Evolutionary conservation across 2,113 vertebrate genomes (phyloP), one percentile per base, ranked within the genome.

Genomic region (Hippocampus barbouri): DNA sequence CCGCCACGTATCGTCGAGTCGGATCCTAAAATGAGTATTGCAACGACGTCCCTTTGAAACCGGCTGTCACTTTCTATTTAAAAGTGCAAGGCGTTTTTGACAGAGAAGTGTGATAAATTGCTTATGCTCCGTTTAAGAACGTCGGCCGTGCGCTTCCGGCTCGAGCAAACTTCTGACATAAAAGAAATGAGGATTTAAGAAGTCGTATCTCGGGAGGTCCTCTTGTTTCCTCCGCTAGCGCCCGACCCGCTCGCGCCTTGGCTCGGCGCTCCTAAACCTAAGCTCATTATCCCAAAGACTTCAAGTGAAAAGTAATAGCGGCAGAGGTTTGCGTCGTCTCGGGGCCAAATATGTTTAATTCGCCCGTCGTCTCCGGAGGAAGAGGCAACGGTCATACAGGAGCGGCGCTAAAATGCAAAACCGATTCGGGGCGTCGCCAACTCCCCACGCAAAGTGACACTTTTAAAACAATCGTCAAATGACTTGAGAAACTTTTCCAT

Each of bases 271-370:
- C 82, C 79, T 78, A 79, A 84, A 83, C 73, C 77, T 90, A 91
- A 92, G 90, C 90, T 91, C 88, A 90, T 91, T 91, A 91, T 86
- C 76, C 80, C 74, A 79, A 83, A 82, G 89, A 88, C 83, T 86
- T 85, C 74, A 79, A 89, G 73, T 79, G 79, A 89, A 89, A 88
- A 83, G 74, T 78, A 74, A 79, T 87, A 91, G 85, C 78, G 85
- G 77, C 87, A 85, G 69, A 77, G 84, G 83, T 82, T 83, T 77
- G 69, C 72, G 78, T 70, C 75, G 78, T 80, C 76, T 88, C 79
- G 74, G 34, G 34, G 57, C 74, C 21, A 70, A 74, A 81, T 75
- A 90, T 86, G 88, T 88, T 87, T 68, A 82, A 85, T 86, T 88
- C 83, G 76, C 73, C 88, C 81, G 78, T 83, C 72, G 38, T 74